Evolutionary conservation across 1,140 invertebrate species (phyloP), one percentile per base, ranked within the genome.

Genomic region (Gryllus bimaculatus): DNA sequence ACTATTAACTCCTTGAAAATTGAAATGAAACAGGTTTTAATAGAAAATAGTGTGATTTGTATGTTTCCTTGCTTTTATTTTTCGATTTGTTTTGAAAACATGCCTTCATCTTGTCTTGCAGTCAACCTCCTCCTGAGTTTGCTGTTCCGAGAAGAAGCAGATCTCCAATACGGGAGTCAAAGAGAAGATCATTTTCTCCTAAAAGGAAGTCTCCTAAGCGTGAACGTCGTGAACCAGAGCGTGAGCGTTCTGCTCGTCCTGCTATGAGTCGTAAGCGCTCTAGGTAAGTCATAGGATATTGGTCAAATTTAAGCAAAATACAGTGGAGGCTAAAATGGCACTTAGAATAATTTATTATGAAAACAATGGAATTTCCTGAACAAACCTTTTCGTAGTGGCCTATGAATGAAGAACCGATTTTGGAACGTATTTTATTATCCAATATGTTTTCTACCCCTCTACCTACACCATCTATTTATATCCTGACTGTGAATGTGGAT

Each of bases 201-300:
- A 79, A 79, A 48, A 79, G 78, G 73, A 79, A 79, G 73, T 79
- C 78, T 21, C 78, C 78, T 47, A 79, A 79, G 47, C 66, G 78
- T 13, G 48, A 74, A 26, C 26, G 73, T 15, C 78, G 78, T 13
- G 78, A 75, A 7, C 73, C 47, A 20, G 74, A 75, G 5, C 39
- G 39, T 47, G 78, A 74, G 15, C 73, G 78, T 47, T 21, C 21
- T 18, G 47, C 76, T n/a, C 39, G 76, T 8, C 76, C 48, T 47
- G 12, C 26, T n/a, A 75, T 79, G 3, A 7, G 47, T 48, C 73
- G 78, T 66, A 79, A 79, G 47, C 73, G 78, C 8, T 15, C 78
- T 10, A 79, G 78, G 78, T 79, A 13, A 76, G 21, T 8, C 18
- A 1, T 13, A 66, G 10, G 18, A 10, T 66, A 18, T 66, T 66